These are phyloP conservation scores for Xestobium rufovillosum DNA, from an alignment of 2,888 invertebrate genomes.

Conservation along the genomic window DNA sequence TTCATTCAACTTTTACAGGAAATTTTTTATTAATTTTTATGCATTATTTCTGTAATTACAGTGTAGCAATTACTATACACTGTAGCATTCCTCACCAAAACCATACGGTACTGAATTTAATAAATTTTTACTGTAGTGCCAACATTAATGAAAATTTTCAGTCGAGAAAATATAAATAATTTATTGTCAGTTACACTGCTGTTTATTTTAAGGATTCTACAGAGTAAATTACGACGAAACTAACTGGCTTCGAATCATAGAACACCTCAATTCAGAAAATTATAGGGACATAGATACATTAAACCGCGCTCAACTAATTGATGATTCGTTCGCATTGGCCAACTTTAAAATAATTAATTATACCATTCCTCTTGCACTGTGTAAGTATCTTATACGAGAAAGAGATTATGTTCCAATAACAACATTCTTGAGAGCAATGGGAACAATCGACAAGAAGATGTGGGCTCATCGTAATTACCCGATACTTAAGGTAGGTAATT, in stretches of 20 bases:
- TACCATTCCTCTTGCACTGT: background rate
- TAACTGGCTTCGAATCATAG: background rate
- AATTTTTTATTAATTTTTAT: too few species aligned
- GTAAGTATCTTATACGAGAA: background rate
- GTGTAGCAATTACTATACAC: too few species aligned
- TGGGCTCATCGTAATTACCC: too few species aligned
- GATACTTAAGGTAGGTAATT: too few species aligned
- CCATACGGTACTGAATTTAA: too few species aligned
- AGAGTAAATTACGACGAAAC: conserved; percentile 1
- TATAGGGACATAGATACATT: background rate
- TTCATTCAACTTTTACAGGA: too few species aligned
- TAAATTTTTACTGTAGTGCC: too few species aligned
- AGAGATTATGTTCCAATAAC: background rate
- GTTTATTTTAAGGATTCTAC: conserved; percentile 1
- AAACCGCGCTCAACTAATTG: background rate
- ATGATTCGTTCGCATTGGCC: background rate
- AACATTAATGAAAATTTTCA: too few species aligned
- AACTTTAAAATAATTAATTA: background rate
- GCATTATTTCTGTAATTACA: too few species aligned
- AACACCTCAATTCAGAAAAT: background rate
- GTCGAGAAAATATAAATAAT: background rate
- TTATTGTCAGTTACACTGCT: background rate
- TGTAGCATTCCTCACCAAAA: too few species aligned
- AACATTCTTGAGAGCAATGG: background rate
- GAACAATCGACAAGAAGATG: too few species aligned